A percentile compares a stretch with the other conserved stretches of the same genome.
These are phyloP conservation scores for Drosophila ironensis DNA, from an alignment of 1,140 invertebrate genomes.

Conservation along the genomic window DNA sequence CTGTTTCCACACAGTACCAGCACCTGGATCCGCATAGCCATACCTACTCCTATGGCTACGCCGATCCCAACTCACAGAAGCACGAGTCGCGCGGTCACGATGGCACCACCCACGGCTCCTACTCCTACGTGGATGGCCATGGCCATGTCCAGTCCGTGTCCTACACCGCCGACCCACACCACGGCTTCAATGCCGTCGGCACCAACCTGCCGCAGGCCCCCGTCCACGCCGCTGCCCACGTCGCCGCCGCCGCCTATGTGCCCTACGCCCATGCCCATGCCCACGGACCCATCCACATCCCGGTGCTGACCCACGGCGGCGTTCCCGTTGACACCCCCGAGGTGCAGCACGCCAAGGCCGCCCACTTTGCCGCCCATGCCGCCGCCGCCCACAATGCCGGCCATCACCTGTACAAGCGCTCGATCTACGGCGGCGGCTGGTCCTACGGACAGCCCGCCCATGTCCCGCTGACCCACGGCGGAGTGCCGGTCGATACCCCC, in stretches of 20 bases:
- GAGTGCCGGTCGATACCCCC: conserved; percentile 85
- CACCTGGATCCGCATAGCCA: conserved; percentile 85
- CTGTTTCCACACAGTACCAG: conserved; percentile 83
- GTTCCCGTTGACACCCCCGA: conserved; percentile 84
- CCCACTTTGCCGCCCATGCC: conserved; percentile 84
- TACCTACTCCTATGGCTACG: conserved; percentile 86
- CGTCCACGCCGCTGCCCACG: conserved; percentile 56
- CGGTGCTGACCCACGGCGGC: conserved; percentile 69
- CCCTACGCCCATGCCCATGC: conserved; percentile 45
- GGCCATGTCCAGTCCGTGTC: conserved; percentile 86
- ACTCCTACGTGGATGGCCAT: conserved; percentile 88
- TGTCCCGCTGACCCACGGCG: conserved; percentile 83
- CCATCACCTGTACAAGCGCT: conserved; percentile 80
- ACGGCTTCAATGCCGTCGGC: conserved; percentile 86
- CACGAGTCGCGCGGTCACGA: conserved; percentile 86
- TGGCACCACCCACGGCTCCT: conserved; percentile 86
- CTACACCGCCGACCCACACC: conserved; percentile 86
- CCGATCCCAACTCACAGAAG: conserved; percentile 86
- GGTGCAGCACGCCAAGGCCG: conserved; percentile 84
- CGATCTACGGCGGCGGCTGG: conserved; percentile 70
- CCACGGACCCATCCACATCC: conserved; percentile 68
- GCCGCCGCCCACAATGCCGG: conserved; percentile 80
- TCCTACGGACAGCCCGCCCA: conserved; percentile 64
- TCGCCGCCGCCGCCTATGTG: conserved; percentile 48
- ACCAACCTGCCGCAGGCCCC: conserved; percentile 85